Percentiles rank a stretch among this genome's conserved stretches.
Evolutionary conservation across 1,140 invertebrate species (phyloP).

Genomic region (Pantala flavescens): DNA sequence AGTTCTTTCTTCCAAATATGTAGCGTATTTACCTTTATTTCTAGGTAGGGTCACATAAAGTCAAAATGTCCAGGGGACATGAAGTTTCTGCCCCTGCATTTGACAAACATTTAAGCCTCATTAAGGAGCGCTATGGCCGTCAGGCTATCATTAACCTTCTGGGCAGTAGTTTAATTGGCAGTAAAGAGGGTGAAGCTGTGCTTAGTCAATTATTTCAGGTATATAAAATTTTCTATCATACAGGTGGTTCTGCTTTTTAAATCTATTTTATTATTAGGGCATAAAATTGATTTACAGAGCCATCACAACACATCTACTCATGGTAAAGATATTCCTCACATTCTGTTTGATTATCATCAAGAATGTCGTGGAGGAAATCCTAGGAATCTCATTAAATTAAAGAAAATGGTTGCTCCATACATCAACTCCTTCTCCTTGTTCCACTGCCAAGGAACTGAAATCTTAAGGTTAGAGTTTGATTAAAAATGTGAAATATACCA

Average conservation of each 20-base stretch:
- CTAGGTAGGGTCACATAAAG: constrained; percentile 94
- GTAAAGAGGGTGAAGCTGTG: constrained; percentile 93
- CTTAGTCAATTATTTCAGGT: constrained; percentile 88
- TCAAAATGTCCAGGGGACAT: constrained; percentile 89
- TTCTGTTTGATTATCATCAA: constrained; percentile 87
- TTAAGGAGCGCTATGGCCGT: constrained; percentile 84
- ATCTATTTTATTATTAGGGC: neutral
- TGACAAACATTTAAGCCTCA: constrained; percentile 76
- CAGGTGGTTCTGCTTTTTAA: neutral
- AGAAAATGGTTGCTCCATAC: constrained; percentile 60
- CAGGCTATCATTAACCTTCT: constrained; percentile 88
- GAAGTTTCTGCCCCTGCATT: constrained; percentile 87
- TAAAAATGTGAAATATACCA: too few relatives aligned
- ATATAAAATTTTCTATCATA: constrained; percentile 20
- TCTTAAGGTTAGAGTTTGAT: constrained; percentile 22
- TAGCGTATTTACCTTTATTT: constrained; percentile 18
- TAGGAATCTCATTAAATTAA: constrained; percentile 64
- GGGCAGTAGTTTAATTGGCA: constrained; percentile 74
- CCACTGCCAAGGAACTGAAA: constrained; percentile 40
- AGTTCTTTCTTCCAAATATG: neutral
- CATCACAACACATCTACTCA: constrained; percentile 73
- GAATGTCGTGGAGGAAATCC: constrained; percentile 70
- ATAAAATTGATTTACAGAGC: constrained; percentile 39
- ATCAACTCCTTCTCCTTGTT: constrained; percentile 61
- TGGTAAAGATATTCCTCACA: constrained; percentile 60